Conservation (phyloP, 2,888 invertebrate species). For the Galeopsomyia nigrocyanea region DNA sequence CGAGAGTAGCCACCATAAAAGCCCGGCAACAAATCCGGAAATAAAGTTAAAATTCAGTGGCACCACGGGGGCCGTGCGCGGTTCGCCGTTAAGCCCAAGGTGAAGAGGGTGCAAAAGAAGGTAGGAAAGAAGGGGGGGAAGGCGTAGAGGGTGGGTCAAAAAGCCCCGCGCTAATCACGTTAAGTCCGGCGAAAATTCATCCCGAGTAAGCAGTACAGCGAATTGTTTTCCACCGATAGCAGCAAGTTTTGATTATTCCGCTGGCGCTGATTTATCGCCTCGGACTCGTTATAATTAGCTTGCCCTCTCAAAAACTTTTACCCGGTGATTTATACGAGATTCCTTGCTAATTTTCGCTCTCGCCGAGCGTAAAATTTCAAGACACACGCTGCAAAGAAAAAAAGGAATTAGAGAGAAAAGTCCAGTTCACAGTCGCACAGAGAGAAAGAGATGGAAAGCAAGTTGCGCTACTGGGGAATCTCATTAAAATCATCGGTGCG, state of each 20-base stretch:
- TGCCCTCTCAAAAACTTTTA: background rate
- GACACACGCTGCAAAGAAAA: background rate
- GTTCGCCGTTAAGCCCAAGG: slow-evolving; percentile 37
- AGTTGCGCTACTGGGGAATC: slow-evolving; percentile 56
- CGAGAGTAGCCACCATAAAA: background rate
- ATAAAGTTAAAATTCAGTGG: slow-evolving; percentile 36
- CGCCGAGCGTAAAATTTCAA: background rate
- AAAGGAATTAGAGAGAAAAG: slow-evolving; percentile 1
- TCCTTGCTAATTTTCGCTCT: background rate
- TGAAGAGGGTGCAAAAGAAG: slow-evolving; percentile 50
- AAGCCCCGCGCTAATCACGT: slow-evolving; percentile 64
- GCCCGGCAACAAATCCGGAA: slow-evolving; percentile 36
- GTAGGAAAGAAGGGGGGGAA: slow-evolving; percentile 16
- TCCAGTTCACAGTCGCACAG: background rate
- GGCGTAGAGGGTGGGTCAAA: slow-evolving; percentile 46
- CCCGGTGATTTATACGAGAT: background rate
- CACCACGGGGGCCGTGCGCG: slow-evolving; percentile 1
- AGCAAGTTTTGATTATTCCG: slow-evolving; percentile 39
- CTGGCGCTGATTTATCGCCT: slow-evolving; percentile 26
- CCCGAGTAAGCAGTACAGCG: slow-evolving; percentile 38
- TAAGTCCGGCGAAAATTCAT: slow-evolving; percentile 62
- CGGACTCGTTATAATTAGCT: background rate
- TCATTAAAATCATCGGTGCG: slow-evolving; percentile 68
- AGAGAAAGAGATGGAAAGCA: background rate
- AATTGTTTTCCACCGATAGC: slow-evolving; percentile 37